Conservation (phyloP, 2,888 invertebrate species). For the Metalampra italica region DNA sequence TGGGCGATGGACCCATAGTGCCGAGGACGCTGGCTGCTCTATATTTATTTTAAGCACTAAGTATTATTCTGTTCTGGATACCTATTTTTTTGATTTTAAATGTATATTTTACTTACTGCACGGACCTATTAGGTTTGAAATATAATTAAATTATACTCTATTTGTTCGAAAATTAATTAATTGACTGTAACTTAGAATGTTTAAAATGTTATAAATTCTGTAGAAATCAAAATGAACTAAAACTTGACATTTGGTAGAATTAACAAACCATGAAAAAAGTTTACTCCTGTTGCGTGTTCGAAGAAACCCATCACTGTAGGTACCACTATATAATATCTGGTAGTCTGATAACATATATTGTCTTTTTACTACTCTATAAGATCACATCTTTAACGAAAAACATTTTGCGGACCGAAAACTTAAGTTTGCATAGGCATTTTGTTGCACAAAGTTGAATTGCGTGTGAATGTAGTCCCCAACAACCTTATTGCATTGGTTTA, state of each 20-base stretch:
- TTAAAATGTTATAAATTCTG: background rate
- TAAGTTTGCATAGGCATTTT: constrained; percentile 48
- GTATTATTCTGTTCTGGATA: no score
- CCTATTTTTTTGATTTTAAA: no score
- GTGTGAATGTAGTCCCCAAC: background rate
- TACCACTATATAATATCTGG: constrained; percentile 33
- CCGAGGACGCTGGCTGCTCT: no score
- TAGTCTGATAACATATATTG: constrained; percentile 21
- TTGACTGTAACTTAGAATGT: no score
- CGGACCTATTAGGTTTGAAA: no score
- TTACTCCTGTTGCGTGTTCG: constrained; percentile 69
- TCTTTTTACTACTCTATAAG: constrained; percentile 37
- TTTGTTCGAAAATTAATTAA: no score
- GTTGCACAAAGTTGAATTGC: constrained; percentile 23
- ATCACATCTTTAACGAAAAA: constrained; percentile 36
- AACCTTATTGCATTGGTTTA: constrained; percentile 26
- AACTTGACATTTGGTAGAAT: constrained; percentile 31
- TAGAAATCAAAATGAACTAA: background rate
- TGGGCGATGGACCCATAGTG: no score
- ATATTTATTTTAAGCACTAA: no score
- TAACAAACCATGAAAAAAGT: constrained; percentile 71
- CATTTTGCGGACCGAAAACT: constrained; percentile 44
- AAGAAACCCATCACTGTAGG: constrained; percentile 62
- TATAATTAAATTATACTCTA: no score
- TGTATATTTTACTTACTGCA: no score